Conservation (phyloP, 2,797 vertebrate genomes). For the Gymnoscopelus braueri region DNA sequence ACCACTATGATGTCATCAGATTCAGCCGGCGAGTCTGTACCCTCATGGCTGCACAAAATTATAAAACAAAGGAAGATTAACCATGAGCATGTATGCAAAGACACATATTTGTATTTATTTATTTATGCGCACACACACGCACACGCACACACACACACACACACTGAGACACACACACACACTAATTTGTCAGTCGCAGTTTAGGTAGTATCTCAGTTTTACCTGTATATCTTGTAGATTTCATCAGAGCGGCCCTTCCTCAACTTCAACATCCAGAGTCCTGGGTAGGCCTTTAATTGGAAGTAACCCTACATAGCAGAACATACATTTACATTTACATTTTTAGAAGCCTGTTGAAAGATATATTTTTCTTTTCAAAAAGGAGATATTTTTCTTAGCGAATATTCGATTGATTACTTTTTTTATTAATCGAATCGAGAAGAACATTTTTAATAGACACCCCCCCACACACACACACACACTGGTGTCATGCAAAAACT, state of each 20-base stretch:
- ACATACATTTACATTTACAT: background rate
- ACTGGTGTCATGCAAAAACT: too few species aligned
- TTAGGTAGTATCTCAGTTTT: background rate
- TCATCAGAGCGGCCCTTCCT: conserved; percentile 96
- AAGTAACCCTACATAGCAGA: conserved; percentile 90
- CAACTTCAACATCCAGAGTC: conserved; percentile 93
- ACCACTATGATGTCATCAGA: conserved; percentile 90
- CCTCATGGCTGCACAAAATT: conserved; percentile 87
- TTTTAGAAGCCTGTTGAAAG: background rate
- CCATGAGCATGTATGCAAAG: background rate
- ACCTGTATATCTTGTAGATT: conserved; percentile 98
- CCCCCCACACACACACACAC: background rate
- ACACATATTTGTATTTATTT: background rate
- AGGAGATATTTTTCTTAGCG: too few species aligned
- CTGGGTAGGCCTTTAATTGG: conserved; percentile 97
- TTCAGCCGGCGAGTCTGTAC: conserved; percentile 93
- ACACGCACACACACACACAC: too few species aligned
- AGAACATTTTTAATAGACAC: background rate
- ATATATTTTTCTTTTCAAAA: too few species aligned
- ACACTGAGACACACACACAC: too few species aligned
- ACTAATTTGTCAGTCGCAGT: background rate
- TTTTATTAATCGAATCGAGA: background rate
- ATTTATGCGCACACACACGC: too few species aligned
- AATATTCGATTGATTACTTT: too few species aligned
- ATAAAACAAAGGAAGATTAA: background rate